A percentile compares a stretch with the other conserved stretches of the same genome.
phyloP scores from a whole-genome alignment of 2,113 vertebrate genomes.

The Scomber colias region DNA sequence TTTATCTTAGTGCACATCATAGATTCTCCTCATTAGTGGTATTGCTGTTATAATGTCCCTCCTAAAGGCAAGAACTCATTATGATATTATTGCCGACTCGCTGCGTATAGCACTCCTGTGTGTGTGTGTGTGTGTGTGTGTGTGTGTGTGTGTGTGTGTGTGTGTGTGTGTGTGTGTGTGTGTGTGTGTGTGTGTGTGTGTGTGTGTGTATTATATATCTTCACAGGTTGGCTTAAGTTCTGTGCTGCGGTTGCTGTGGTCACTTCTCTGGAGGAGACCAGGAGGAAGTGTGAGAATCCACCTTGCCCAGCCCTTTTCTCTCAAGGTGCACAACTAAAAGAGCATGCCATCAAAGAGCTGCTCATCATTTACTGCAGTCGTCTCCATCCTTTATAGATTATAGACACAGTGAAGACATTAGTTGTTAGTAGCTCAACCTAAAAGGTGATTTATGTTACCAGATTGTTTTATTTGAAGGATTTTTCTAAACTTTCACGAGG shows the following conservation, averaged over 20 bases:
- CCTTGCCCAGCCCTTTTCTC: slow-evolving; percentile 91
- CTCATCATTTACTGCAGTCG: not conserved
- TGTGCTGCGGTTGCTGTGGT: slow-evolving; percentile 63
- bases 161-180: no score
- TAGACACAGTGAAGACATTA: not conserved
- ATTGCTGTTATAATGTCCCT: slow-evolving; percentile 40
- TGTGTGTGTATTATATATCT: slow-evolving; percentile 38
- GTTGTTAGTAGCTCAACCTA: not conserved
- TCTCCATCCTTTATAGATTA: not conserved
- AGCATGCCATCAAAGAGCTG: not conserved
- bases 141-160: no score
- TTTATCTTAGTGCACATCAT: slow-evolving; percentile 44
- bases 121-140: slow-evolving; percentile 22
- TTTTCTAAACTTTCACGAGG: no score
- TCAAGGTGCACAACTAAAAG: slow-evolving; percentile 84
- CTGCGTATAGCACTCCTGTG: slow-evolving; percentile 5
- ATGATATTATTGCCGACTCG: slow-evolving; percentile 33
- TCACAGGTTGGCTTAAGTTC: slow-evolving; percentile 67
- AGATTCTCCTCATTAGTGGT: slow-evolving; percentile 58
- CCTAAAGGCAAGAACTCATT: slow-evolving; percentile 40
- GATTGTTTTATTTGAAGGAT: no score
- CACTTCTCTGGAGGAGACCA: slow-evolving; percentile 48
- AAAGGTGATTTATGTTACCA: not conserved
- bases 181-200: not conserved
- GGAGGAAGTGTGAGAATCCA: slow-evolving; percentile 86